phyloP scores from a whole-genome alignment of 2,797 vertebrate genomes.

The Crax fasciolata region DNA sequence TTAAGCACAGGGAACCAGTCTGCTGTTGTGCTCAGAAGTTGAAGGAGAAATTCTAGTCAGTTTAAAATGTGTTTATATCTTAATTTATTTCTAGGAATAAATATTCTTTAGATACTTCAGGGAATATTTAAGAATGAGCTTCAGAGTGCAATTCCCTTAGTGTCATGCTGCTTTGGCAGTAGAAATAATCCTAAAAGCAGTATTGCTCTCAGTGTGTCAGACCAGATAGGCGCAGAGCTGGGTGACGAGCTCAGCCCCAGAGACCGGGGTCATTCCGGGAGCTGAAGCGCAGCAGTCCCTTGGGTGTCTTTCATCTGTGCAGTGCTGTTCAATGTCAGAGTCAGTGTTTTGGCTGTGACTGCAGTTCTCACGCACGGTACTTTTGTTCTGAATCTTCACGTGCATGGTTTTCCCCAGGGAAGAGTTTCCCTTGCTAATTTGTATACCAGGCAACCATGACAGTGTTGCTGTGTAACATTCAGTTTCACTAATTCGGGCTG shows the following conservation, averaged over 20 bases:
- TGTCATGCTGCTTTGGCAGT: background rate
- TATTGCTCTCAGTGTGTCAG: background rate
- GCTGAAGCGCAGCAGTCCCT: background rate
- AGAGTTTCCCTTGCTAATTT: background rate
- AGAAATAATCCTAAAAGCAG: background rate
- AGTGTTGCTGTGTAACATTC: background rate
- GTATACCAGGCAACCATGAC: background rate
- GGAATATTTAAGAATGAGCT: background rate
- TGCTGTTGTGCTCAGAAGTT: background rate
- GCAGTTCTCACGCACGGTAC: fast-evolving
- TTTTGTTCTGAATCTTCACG: background rate
- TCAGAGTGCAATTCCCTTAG: background rate
- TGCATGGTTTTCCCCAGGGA: background rate
- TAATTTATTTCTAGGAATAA: background rate
- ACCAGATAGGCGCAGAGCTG: background rate
- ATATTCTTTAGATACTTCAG: background rate
- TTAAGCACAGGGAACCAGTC: background rate
- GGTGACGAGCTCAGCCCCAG: background rate
- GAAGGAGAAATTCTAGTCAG: background rate
- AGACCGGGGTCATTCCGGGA: background rate
- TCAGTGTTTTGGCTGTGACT: background rate
- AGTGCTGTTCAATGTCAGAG: background rate
- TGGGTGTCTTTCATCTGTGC: background rate
- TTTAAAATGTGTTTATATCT: background rate
- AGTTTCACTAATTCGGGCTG: slow-evolving; percentile 30